A percentile compares a stretch with the other conserved stretches of the same genome.
Evolutionary conservation across 2,113 vertebrate species (phyloP).

Genomic region (Albula glossodonta): DNA sequence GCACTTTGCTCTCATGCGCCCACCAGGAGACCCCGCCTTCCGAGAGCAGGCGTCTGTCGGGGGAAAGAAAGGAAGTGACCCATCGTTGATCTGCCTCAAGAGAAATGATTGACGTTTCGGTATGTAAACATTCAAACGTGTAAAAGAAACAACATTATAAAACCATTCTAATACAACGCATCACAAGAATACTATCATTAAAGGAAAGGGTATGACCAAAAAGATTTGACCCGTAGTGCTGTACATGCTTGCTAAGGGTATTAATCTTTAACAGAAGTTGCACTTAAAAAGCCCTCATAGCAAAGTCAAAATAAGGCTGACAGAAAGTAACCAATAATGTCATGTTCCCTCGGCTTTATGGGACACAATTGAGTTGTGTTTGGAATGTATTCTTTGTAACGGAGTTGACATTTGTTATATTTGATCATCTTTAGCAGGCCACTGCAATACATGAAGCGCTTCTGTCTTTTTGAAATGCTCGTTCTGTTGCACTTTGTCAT

Average conservation of each 20-base stretch:
- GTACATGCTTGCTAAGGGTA: neutral
- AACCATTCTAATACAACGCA: neutral
- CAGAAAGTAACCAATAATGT: neutral
- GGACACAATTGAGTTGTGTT: neutral
- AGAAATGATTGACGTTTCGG: neutral
- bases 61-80: neutral
- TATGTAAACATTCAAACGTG: neutral
- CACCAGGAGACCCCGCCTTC: neutral
- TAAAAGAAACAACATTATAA: neutral
- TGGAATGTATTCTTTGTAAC: constrained; percentile 4
- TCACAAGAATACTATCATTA: neutral
- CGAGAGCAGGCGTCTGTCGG: neutral
- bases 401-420: neutral
- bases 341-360: neutral
- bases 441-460: constrained; percentile 1
- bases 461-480: neutral
- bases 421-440: neutral
- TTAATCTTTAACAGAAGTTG: neutral
- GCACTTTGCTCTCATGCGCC: constrained; percentile 11
- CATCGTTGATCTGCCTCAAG: neutral
- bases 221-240: neutral
- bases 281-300: neutral
- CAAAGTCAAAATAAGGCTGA: neutral
- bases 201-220: neutral
- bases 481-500: neutral